Evolutionary conservation across 2,888 invertebrate species (phyloP), one percentile per base, ranked within the genome.

Genomic region (Heteromurus nitidus): DNA sequence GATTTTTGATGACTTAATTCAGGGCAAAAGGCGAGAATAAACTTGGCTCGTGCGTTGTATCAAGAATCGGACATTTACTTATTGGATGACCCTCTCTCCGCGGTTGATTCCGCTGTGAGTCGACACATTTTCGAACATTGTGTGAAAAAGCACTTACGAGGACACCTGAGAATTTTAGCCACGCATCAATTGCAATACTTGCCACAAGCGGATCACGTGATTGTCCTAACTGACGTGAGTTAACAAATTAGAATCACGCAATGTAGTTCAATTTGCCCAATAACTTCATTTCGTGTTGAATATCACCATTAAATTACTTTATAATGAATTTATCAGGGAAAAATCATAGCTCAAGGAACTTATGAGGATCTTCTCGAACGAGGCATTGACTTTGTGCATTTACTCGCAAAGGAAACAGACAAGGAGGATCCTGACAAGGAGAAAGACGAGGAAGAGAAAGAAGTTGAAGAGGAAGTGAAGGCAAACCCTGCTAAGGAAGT

Each of bases 41-140:
- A 90, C 74, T 88, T 91, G 69, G 90, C 90, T 1, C 87, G 97
- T 85, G 93, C 94, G 1, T 91, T 95, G 60, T 95, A 95, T 88
- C 92, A 92, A 87, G 91, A 93, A 85, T 94, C 95, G 0, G 95
- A 96, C 86, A 93, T 97, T 85, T 97, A 96, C 88, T 89, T 95
- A 55, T 90, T 97, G 72, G 97, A 97, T 89, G 97, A 97, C 90
- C 97, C 97, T 0, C 22, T 80, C 7, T 30, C 30, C 22, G 80
- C 80, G 0, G 76, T 91, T 0, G 97, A 97, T 90, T 93, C 96
- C 0, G 95, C 95, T 89, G 97, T 97, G 0, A 95, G 96, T 0
- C 93, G 95, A 3, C 95, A 96, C 89, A 91, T 97, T 86, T 97
- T 97, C 90, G 95, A 97, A 65, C 92, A 94, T 89, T 95, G 94